These are phyloP conservation scores for Arrhopalites spinosus DNA, from an alignment of 2,888 invertebrate species.

Conservation along the genomic window DNA sequence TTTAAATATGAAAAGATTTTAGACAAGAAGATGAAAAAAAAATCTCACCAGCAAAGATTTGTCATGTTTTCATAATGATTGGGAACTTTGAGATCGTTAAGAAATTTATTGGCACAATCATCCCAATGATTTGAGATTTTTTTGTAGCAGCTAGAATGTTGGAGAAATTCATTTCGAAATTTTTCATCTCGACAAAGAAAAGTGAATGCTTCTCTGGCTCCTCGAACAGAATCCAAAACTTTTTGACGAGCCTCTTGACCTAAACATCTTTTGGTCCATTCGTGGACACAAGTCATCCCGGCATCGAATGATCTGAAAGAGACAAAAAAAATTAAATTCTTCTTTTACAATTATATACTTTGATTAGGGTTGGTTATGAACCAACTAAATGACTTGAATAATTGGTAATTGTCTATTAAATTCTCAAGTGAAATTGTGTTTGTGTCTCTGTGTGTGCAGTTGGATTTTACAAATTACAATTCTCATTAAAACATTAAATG, in stretches of 20 bases:
- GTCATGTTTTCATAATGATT: slow-evolving; percentile 14
- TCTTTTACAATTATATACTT: no score
- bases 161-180: slow-evolving; percentile 47
- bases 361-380: no score
- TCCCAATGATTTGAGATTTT: slow-evolving; percentile 50
- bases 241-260: slow-evolving; percentile 39
- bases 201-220: slow-evolving; percentile 43
- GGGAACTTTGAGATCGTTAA: slow-evolving; percentile 23
- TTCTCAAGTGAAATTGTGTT: no score
- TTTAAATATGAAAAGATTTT: no score
- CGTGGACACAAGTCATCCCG: slow-evolving; percentile 44
- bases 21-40: background rate
- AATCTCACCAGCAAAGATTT: slow-evolving; percentile 41
- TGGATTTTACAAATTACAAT: no score
- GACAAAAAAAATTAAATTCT: slow-evolving; percentile 3
- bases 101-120: slow-evolving; percentile 43
- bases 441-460: no score
- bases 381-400: no score
- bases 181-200: slow-evolving; percentile 46
- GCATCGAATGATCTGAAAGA: slow-evolving; percentile 42
- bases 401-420: no score
- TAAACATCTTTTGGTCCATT: slow-evolving; percentile 46
- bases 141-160: slow-evolving; percentile 46
- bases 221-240: slow-evolving; percentile 38
- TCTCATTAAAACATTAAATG: no score